Base-by-base conservation (phyloP, 2,797 vertebrate species). In the Cossypha caffra region DNA sequence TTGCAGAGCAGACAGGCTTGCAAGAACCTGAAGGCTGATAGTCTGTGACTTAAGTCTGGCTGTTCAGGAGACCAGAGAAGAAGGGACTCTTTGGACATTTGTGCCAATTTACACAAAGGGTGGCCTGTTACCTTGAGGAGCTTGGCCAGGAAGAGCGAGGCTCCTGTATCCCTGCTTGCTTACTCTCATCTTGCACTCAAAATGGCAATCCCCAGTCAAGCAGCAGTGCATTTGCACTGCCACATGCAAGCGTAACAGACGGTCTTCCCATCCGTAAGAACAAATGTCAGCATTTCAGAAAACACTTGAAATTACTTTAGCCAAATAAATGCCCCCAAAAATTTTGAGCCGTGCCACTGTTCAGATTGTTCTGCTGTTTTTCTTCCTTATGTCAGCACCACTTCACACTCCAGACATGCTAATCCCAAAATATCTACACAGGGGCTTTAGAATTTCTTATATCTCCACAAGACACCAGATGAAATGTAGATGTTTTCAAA, bases 371-470 rank as follows among this genome's bases (percentile, higher is more conserved):
- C 57, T 74, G 18, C 62, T 86, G 54, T 61, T 95, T 82, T 95
- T 82, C 61, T 75, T 90, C 45, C 63, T 59, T 79, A 68, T 93
- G 80, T 85, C 93, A 93, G 43, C 29, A 84, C 62, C 71, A 93
- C 72, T 93, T 97, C 85, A 85, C 58, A 78, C 40, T 73, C 40
- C 59, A 84, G 38, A 64, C 69, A 83, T 28, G 19, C 38, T 92
- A 95, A 97, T 96, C 77, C 72, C 48, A 85, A 95, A 97, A 95
- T 96, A 98, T 83, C 94, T 97, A 88, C 78, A 75, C 7, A 55
- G 66, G 76, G 90, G 37, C 86, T 96, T 97, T 97, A 96, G 92
- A 95, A 92, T 88, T 79, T 96, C 74, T 93, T 79, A 11, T 31
- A 54, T 83, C 67, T 96, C 67, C 84, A 68, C 62, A 88, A 95